These are phyloP conservation scores for Germaria angustata DNA, from an alignment of 2,888 invertebrate genomes.

Conservation along the genomic window DNA sequence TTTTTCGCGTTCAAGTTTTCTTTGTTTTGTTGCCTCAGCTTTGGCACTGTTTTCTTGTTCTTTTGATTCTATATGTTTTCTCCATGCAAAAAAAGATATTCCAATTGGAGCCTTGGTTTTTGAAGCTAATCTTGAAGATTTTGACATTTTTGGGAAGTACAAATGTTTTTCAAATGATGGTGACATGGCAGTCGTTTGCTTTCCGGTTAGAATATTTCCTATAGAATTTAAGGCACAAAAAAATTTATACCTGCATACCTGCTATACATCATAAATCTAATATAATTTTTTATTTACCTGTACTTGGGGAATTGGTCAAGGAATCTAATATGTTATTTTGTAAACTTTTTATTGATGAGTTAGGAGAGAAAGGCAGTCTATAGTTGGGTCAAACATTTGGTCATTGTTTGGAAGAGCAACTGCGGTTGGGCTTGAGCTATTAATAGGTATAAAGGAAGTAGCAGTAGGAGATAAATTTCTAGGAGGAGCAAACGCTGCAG, in stretches of 20 bases:
- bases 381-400: too few species aligned
- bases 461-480: neutral
- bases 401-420: neutral
- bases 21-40: constrained; percentile 17
- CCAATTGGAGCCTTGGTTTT: too few species aligned
- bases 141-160: constrained; percentile 21
- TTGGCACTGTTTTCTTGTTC: constrained; percentile 7
- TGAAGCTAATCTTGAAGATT: too few species aligned
- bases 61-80: neutral
- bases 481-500: neutral
- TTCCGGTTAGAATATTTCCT: neutral
- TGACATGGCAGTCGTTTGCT: neutral
- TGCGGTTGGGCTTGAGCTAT: constrained; percentile 5
- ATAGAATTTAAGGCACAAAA: neutral
- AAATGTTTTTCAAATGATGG: constrained; percentile 21
- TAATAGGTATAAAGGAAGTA: neutral
- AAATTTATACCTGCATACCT: neutral
- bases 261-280: neutral
- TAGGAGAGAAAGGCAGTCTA: constrained; percentile 3
- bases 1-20: constrained; percentile 29
- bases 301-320: neutral
- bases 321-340: neutral
- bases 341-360: neutral
- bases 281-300: constrained; percentile 8
- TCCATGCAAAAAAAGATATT: constrained; percentile 28